Conservation (phyloP, 2,113 vertebrate genomes). For the Callorhinus ursinus region DNA sequence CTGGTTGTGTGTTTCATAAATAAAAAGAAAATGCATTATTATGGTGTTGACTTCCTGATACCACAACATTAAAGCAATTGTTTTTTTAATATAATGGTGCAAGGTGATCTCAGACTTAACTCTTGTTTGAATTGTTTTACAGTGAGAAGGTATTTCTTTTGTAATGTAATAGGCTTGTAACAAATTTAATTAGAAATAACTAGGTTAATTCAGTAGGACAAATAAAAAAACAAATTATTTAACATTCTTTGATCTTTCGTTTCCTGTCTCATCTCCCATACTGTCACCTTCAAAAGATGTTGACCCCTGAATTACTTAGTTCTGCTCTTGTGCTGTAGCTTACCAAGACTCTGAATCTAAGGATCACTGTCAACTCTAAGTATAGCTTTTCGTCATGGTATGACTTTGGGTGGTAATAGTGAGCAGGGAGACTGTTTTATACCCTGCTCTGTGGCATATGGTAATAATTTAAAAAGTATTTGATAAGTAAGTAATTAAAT, state of each 20-base stretch:
- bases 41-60: not conserved
- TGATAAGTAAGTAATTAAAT: not conserved
- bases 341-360: not conserved
- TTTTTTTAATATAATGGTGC: not conserved
- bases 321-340: not conserved
- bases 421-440: not conserved
- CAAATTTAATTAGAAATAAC: not conserved
- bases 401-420: not conserved
- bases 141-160: not conserved
- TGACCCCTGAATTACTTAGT: not conserved
- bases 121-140: not conserved
- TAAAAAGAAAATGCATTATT: not conserved
- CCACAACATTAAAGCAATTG: not conserved
- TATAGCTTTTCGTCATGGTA: not conserved
- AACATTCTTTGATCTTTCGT: not conserved
- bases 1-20: not conserved
- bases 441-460: not conserved
- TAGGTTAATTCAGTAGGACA: not conserved
- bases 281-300: not conserved
- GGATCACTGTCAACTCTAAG: not conserved
- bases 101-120: not conserved
- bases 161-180: not conserved
- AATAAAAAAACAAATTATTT: not conserved
- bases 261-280: not conserved
- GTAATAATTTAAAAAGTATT: not conserved